Conservation (phyloP, 2,113 vertebrate species). For the Anarrhichthys ocellatus region DNA sequence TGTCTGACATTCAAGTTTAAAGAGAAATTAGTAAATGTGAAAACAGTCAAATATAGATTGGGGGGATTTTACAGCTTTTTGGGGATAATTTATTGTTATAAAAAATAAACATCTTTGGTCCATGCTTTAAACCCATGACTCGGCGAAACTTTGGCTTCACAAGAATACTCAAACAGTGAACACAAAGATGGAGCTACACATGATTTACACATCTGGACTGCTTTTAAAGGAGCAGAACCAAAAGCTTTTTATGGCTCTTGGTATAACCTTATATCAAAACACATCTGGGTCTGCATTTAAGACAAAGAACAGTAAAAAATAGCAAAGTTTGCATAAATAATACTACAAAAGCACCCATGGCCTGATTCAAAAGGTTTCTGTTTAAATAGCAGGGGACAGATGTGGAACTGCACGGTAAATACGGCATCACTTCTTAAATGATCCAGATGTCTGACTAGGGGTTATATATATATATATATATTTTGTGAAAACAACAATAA, state of each 20-base stretch:
- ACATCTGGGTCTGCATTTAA: conserved; percentile 64
- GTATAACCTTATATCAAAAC: conserved; percentile 39
- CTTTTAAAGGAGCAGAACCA: conserved; percentile 43
- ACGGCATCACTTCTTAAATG: conserved; percentile 17
- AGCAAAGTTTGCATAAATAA: conserved; percentile 62
- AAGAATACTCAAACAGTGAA: conserved; percentile 51
- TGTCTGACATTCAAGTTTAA: conserved; percentile 38
- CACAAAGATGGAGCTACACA: conserved; percentile 60
- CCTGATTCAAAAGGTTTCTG: conserved; percentile 40
- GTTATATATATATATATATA: neutral
- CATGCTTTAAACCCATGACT: conserved; percentile 67
- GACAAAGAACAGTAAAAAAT: conserved; percentile 48
- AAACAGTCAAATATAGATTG: conserved; percentile 24
- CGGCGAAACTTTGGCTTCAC: conserved; percentile 69
- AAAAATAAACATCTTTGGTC: conserved; percentile 77
- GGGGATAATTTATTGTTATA: conserved; percentile 46
- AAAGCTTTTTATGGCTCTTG: conserved; percentile 28
- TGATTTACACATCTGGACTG: conserved; percentile 60
- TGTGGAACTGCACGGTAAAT: conserved; percentile 21
- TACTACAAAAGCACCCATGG: conserved; percentile 57
- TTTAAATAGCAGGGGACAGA: conserved; percentile 39
- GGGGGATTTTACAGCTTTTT: conserved; percentile 43
- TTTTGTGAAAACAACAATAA: conserved; percentile 47
- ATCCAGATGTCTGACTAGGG: conserved; percentile 16
- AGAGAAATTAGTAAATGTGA: conserved; percentile 20